Base-by-base conservation (phyloP, 2,888 invertebrate genomes). In the Neoaliturus tenellus region DNA sequence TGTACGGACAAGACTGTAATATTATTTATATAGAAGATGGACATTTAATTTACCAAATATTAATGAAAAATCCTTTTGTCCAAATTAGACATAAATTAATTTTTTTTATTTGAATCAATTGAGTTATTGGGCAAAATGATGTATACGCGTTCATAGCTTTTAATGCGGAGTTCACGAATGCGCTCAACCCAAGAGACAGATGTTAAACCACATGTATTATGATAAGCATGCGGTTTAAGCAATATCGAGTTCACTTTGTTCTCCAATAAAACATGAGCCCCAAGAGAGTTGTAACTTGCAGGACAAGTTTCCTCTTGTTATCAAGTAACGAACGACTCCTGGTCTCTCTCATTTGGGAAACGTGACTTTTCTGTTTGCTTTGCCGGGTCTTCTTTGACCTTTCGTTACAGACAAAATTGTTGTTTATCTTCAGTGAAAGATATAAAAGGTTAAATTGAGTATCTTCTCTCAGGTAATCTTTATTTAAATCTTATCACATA, bases 321-420 rank as follows among this genome's bases (percentile, higher is more conserved):
- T 62, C 62, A 62, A 28, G 62, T 62, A 62, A 62, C 62, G 31
- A 62, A 62, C 62, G 62, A 62, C 31, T 62, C 62, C 62, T 31
- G 62, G 31, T 62, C 62, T 62, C 62, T 62, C 62, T 62, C 62
- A 62, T 62, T 62, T 62, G 31, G 62, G 62, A 31, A 62, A 62
- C 62, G 62, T 62, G 62, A 62, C 62, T 62, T 62, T 3, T 31
- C 62, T 62, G 28, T 62, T 62, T 62, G 31, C 62, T 62, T 28
- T 28, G 17, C 28, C 31, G 62, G 31, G 28, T 20, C 25, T 12
- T 3, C 25, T 23, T 3, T 55, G 55, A 55, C 25, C 55, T 55
- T 17, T 48, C 17, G 5, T 6, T 35, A 35, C 35, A 35, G n/a
- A 35, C 35, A 35, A 35, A 4, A 35, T 35, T 35, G 35, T 35